Conservation (phyloP, 2,797 vertebrate genomes). For the Myotis pilosus region DNA sequence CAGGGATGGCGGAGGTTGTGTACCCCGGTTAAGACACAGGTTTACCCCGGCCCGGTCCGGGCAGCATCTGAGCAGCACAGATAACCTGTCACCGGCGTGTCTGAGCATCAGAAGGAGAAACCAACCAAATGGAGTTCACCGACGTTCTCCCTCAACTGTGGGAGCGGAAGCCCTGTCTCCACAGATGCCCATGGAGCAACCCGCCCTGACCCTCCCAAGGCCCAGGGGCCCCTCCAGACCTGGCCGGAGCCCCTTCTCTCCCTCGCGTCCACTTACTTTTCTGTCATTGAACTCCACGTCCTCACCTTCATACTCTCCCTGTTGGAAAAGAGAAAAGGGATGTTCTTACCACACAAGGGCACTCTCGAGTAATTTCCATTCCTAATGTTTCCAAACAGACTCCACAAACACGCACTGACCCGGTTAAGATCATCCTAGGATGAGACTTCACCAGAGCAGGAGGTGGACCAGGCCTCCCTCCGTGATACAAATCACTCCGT, state of each 20-base stretch:
- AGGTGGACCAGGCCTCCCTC: neutral
- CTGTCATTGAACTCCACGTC: constrained; percentile 92
- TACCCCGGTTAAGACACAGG: accelerated
- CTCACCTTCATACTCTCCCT: constrained; percentile 94
- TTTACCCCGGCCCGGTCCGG: accelerated
- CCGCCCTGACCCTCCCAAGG: neutral
- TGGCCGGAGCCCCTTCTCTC: accelerated
- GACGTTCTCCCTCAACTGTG: accelerated
- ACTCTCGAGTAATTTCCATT: accelerated
- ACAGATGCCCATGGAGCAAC: accelerated
- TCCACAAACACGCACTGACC: accelerated
- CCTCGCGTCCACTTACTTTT: constrained; percentile 86
- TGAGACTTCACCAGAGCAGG: accelerated
- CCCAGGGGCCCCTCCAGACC: neutral
- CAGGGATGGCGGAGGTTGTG: accelerated
- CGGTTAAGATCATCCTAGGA: accelerated
- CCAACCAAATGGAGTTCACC: accelerated
- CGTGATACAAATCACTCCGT: accelerated
- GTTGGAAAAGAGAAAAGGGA: constrained; percentile 52
- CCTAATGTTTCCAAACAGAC: accelerated
- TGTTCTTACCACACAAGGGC: neutral
- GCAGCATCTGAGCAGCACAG: accelerated
- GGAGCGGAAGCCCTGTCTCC: accelerated
- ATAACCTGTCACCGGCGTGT: accelerated
- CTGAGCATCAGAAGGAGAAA: neutral